Evolutionary conservation across 2,888 invertebrate species (phyloP).

Genomic region (Aspidapion aeneum): DNA sequence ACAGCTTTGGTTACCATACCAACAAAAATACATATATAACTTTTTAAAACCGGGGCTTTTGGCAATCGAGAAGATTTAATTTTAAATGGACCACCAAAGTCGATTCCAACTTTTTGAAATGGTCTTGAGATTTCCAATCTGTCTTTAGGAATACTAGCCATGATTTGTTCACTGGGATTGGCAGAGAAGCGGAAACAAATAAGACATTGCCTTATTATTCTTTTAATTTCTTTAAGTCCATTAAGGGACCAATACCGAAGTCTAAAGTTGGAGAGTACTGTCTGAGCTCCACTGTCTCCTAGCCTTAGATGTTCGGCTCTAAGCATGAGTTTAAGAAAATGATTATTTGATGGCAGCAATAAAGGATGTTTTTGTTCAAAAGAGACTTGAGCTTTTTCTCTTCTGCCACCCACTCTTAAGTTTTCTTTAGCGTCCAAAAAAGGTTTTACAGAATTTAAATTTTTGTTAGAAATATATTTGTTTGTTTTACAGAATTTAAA

Average conservation of each 20-base stretch:
- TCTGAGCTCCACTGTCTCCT: slow-evolving; percentile 24
- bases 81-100: slow-evolving; percentile 16
- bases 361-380: slow-evolving; percentile 21
- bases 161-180: slow-evolving; percentile 11
- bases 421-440: slow-evolving; percentile 16
- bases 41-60: background rate
- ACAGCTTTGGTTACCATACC: slow-evolving; percentile 13
- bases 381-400: slow-evolving; percentile 16
- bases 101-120: slow-evolving; percentile 12
- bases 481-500: slow-evolving; percentile 15
- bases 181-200: slow-evolving; percentile 22
- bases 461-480: background rate
- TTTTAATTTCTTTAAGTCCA: slow-evolving; percentile 18
- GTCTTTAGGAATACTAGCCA: slow-evolving; percentile 10
- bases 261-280: slow-evolving; percentile 21
- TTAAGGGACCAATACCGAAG: slow-evolving; percentile 22
- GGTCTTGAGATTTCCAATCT: slow-evolving; percentile 1
- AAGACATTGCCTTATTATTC: slow-evolving; percentile 18
- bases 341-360: slow-evolving; percentile 19
- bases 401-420: slow-evolving; percentile 22
- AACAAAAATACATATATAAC: background rate
- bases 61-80: slow-evolving; percentile 2
- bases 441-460: slow-evolving; percentile 17
- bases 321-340: slow-evolving; percentile 14
- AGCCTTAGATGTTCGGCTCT: slow-evolving; percentile 14